Percentiles rank a stretch among this genome's conserved stretches.
Evolutionary conservation across 1,140 invertebrate species (phyloP).

Genomic region (Cydia amplana): DNA sequence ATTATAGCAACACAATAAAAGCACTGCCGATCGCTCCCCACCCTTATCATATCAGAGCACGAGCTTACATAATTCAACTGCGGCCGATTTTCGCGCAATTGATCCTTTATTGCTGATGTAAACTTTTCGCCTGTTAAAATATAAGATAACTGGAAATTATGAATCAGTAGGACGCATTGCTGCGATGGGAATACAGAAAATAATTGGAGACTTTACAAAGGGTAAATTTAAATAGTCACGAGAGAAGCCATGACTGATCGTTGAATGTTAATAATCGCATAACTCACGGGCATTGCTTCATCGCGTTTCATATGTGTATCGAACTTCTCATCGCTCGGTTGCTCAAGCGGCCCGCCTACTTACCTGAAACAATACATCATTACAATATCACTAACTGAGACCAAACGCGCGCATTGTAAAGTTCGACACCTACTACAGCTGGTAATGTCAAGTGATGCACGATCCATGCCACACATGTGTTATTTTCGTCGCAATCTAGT

Average conservation of each 20-base stretch:
- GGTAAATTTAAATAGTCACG: conserved; percentile 26
- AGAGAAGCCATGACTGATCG: conserved; percentile 14
- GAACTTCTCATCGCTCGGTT: conserved; percentile 56
- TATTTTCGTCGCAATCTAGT: not conserved
- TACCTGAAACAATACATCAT: conserved; percentile 79
- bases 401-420: conserved; percentile 50
- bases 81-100: conserved; percentile 48
- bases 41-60: conserved; percentile 69
- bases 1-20: conserved; percentile 73
- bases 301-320: conserved; percentile 61
- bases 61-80: conserved; percentile 63
- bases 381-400: conserved; percentile 70
- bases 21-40: conserved; percentile 57
- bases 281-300: conserved; percentile 62
- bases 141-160: conserved; percentile 10
- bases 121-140: conserved; percentile 48
- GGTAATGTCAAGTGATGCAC: conserved; percentile 29
- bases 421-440: conserved; percentile 45
- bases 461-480: conserved; percentile 29
- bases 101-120: conserved; percentile 51
- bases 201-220: conserved; percentile 5
- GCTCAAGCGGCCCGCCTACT: conserved; percentile 63
- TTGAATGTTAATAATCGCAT: conserved; percentile 54
- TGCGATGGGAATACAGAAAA: conserved; percentile 8
- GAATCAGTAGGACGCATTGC: not conserved